Conservation (phyloP, 2,113 vertebrate genomes). For the Nycticryphes semicollaris region DNA sequence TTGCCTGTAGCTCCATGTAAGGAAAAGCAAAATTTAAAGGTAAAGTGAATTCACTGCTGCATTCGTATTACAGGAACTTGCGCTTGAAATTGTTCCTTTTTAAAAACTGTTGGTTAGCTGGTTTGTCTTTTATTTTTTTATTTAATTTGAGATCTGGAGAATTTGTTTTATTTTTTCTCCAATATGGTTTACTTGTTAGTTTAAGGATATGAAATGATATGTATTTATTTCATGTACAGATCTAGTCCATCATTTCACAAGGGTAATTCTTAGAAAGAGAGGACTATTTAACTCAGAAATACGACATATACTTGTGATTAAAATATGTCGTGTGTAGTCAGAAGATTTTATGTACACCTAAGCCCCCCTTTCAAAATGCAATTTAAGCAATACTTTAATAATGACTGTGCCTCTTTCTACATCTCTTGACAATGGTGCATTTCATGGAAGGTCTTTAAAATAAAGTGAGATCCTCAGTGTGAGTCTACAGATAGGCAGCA, state of each 20-base stretch:
- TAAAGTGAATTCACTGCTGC: not conserved
- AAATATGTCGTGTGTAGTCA: not conserved
- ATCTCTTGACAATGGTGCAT: not conserved
- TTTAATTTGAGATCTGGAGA: not conserved
- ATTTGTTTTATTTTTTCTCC: not conserved
- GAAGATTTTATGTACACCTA: not conserved
- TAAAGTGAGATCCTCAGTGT: not conserved
- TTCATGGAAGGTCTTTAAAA: not conserved
- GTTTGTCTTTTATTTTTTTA: not conserved
- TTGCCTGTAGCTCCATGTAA: not conserved
- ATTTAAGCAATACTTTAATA: not conserved
- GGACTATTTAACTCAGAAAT: not conserved
- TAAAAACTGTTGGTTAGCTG: not conserved
- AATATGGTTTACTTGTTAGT: not conserved
- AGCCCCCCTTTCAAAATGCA: not conserved
- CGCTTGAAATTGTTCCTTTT: not conserved
- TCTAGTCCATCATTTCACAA: not conserved
- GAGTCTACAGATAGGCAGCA: not conserved
- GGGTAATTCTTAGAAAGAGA: not conserved
- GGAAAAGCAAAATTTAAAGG: conserved; percentile 37
- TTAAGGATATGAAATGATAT: not conserved
- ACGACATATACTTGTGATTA: not conserved
- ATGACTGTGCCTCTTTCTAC: not conserved
- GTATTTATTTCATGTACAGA: not conserved
- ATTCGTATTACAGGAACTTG: not conserved